Conservation (phyloP, 2,888 invertebrate genomes). For the Melinaea menophilus region DNA sequence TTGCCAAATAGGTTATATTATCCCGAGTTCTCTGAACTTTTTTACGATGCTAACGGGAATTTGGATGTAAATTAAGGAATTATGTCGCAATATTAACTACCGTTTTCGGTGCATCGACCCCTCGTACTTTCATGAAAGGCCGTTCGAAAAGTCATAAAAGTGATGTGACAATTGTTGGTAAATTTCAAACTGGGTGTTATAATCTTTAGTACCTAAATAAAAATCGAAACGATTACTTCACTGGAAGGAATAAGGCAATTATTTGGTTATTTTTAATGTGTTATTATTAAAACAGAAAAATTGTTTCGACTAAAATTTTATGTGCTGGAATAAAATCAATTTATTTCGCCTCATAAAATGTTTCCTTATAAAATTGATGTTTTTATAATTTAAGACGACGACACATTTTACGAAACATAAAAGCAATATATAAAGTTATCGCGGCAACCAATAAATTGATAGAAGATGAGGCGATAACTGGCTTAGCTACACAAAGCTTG, state of each 20-base stretch:
- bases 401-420: background rate
- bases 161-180: conserved; percentile 6
- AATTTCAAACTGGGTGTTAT: conserved; percentile 13
- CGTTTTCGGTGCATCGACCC: conserved; percentile 32
- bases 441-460: conserved; percentile 15
- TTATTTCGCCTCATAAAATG: too few species aligned
- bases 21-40: conserved; percentile 24
- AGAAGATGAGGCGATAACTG: conserved; percentile 30
- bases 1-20: conserved; percentile 58
- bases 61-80: conserved; percentile 27
- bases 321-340: too few species aligned
- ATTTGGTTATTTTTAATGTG: too few species aligned
- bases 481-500: conserved; percentile 42
- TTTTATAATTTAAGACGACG: too few species aligned
- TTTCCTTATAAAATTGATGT: too few species aligned
- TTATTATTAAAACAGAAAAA: too few species aligned
- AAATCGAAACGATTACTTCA: conserved; percentile 8
- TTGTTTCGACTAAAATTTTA: too few species aligned
- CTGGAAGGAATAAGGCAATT: background rate
- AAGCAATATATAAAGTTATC: conserved; percentile 5
- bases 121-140: conserved; percentile 25
- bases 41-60: conserved; percentile 28
- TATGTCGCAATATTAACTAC: conserved; percentile 23
- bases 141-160: conserved; percentile 14
- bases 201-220: conserved; percentile 12